Percentiles rank a stretch among this genome's conserved stretches.
phyloP scores from a whole-genome alignment of 2,797 vertebrate genomes.

The Calcarius lapponicus region DNA sequence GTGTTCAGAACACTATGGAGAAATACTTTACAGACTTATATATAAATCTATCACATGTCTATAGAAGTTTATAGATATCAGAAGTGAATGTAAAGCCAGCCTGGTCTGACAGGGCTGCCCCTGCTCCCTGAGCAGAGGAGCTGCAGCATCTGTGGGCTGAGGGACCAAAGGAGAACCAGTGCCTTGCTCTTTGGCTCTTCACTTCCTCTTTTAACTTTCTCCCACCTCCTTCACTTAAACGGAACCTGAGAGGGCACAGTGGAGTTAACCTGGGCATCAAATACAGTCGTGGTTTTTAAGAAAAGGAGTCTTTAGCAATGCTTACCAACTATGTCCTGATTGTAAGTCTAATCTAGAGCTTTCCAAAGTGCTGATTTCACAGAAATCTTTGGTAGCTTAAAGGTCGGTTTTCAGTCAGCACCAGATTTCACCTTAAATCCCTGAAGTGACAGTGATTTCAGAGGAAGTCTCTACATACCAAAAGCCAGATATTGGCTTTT shows the following conservation, averaged over 20 bases:
- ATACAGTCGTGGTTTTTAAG: accelerated
- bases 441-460: not conserved
- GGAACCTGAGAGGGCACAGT: not conserved
- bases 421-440: not conserved
- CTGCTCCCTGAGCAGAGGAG: not conserved
- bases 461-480: not conserved
- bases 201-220: not conserved
- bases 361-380: not conserved
- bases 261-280: not conserved
- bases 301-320: not conserved
- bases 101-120: accelerated
- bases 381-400: not conserved
- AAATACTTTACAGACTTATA: not conserved
- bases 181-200: not conserved
- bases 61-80: not conserved
- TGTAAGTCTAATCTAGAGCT: not conserved
- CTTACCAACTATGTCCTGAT: not conserved
- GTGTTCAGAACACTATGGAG: not conserved
- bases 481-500: not conserved
- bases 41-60: not conserved
- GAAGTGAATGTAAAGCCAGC: not conserved
- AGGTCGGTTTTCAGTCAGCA: not conserved
- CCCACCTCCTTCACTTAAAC: not conserved
- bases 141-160: not conserved
- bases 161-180: accelerated